Percentiles rank a stretch among this genome's conserved stretches.
Conservation (phyloP, 35 echinoderm and acorn worm genomes). For the Anneissia japonica region DNA sequence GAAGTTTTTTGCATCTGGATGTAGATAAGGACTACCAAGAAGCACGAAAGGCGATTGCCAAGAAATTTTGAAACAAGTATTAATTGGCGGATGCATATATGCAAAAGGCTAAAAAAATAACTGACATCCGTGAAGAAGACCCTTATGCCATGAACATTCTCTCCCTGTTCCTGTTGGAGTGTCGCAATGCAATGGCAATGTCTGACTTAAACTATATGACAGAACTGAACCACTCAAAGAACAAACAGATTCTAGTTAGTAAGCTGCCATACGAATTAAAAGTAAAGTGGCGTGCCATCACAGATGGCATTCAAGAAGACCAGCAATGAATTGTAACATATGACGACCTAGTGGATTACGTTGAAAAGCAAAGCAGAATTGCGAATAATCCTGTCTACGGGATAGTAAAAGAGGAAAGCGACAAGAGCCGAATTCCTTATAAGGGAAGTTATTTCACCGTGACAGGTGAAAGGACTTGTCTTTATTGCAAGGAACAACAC, state of each 20-base stretch:
- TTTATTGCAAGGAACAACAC: not conserved
- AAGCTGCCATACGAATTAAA: constrained; percentile 1
- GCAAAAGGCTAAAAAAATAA: not conserved
- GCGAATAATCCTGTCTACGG: constrained; percentile 11
- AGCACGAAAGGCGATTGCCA: constrained; percentile 5
- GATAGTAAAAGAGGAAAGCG: no score
- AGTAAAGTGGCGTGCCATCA: not conserved
- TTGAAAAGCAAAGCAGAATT: not conserved
- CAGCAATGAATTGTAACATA: not conserved
- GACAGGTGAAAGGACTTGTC: not conserved
- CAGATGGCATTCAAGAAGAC: not conserved
- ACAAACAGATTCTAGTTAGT: not conserved
- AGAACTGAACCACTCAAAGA: constrained; percentile 3
- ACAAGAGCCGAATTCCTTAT: not conserved
- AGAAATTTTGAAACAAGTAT: not conserved
- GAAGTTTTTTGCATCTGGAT: not conserved
- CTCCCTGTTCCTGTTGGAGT: constrained; percentile 4
- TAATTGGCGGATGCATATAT: not conserved
- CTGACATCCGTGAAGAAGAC: not conserved
- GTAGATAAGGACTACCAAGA: not conserved
- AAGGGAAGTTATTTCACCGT: no score
- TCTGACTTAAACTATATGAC: not conserved
- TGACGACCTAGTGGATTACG: constrained; percentile 2
- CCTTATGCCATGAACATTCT: not conserved
- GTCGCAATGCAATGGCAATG: not conserved